Evolutionary conservation across 2,113 vertebrate species (phyloP).

Genomic region (Falco punctatus): DNA sequence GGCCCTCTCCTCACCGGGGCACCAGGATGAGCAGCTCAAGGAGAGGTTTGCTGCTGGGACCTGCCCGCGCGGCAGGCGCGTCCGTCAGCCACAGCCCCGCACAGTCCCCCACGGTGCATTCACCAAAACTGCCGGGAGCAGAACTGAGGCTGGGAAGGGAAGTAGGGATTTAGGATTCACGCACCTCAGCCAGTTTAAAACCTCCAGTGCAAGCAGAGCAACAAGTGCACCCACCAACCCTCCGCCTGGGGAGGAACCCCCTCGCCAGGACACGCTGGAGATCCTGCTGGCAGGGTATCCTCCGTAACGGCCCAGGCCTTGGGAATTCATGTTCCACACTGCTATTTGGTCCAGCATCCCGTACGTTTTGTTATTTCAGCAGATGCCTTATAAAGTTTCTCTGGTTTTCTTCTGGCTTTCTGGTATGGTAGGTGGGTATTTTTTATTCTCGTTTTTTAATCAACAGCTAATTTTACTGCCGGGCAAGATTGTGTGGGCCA

Average conservation of each 20-base stretch:
- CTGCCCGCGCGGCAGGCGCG: not conserved
- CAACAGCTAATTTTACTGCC: not conserved
- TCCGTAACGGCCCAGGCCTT: not conserved
- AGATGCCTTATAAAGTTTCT: not conserved
- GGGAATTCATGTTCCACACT: not conserved
- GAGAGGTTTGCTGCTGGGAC: not conserved
- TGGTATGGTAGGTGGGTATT: not conserved
- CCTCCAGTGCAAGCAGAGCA: not conserved
- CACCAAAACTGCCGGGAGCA: not conserved
- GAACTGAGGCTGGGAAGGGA: not conserved
- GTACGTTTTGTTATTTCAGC: not conserved
- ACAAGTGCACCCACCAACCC: rapidly evolving
- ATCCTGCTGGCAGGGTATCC: not conserved
- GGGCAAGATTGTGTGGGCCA: not conserved
- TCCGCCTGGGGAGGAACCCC: not conserved
- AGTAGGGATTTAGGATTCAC: not conserved
- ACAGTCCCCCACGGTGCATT: not conserved
- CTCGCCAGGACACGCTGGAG: not conserved
- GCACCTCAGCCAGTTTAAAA: not conserved
- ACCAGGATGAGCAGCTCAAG: not conserved
- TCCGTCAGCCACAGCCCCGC: not conserved
- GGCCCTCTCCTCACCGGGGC: not conserved
- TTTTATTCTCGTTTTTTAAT: not conserved
- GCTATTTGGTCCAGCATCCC: not conserved
- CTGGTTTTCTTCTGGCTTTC: not conserved